Conservation (phyloP, 2,888 invertebrate species). For the Hydriomena furcata region DNA sequence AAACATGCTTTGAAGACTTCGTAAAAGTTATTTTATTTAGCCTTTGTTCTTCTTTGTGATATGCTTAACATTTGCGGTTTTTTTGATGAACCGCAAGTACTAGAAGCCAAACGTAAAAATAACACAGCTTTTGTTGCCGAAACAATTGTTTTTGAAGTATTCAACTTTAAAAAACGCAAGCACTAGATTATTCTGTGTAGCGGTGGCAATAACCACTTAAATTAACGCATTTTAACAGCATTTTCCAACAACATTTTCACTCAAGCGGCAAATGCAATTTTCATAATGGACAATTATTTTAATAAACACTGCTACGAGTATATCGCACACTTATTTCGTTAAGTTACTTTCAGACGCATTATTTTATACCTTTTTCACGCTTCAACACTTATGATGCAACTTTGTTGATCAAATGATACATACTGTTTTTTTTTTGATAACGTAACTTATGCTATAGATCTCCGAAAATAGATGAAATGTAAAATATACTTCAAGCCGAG, state of each 20-base stretch:
- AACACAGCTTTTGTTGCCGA: background rate
- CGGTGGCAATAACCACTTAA: background rate
- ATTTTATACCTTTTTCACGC: background rate
- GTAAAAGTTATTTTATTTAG: slow-evolving; percentile 25
- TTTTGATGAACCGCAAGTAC: slow-evolving; percentile 9
- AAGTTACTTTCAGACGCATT: background rate
- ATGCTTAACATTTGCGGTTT: slow-evolving; percentile 27
- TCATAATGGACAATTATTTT: slow-evolving; percentile 8
- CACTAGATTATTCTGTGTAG: background rate
- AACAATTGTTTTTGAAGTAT: background rate
- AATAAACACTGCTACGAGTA: slow-evolving; percentile 1
- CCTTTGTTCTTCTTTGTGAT: slow-evolving; percentile 27
- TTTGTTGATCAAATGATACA: no score
- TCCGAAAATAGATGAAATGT: no score
- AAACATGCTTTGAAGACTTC: slow-evolving; percentile 32
- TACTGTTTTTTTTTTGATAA: no score
- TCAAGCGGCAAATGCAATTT: slow-evolving; percentile 1
- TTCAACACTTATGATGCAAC: no score
- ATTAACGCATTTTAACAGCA: background rate
- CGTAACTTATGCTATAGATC: no score
- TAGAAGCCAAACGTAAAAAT: slow-evolving; percentile 12
- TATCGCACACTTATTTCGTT: background rate
- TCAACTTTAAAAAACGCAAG: background rate
- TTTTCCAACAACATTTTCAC: slow-evolving; percentile 3
- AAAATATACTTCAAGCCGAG: no score